Conservation (phyloP, 2,113 vertebrate genomes). For the Atrichornis clamosus region DNA sequence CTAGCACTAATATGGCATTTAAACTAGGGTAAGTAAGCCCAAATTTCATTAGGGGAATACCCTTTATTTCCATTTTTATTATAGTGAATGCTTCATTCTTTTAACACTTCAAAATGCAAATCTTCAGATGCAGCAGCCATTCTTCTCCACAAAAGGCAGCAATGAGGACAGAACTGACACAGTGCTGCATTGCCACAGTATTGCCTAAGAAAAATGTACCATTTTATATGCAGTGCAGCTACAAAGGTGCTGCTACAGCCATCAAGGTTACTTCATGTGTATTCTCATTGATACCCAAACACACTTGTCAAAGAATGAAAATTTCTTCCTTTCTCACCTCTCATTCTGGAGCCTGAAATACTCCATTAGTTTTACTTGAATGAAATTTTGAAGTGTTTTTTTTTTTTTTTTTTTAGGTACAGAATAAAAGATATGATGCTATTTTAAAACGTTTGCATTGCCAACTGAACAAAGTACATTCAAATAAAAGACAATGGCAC, state of each 20-base stretch:
- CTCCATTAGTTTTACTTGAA: neutral
- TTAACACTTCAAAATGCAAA: neutral
- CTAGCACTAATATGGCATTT: neutral
- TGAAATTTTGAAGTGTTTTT: neutral
- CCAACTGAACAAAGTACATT: conserved; percentile 73
- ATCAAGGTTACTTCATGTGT: neutral
- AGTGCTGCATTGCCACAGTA: neutral
- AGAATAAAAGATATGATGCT: conserved; percentile 76
- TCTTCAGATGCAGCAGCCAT: neutral
- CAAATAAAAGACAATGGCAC: conserved; percentile 68
- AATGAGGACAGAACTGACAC: neutral
- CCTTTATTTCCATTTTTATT: neutral
- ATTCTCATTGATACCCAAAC: neutral
- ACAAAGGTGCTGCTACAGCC: neutral
- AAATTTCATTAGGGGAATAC: neutral
- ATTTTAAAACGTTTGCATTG: conserved; percentile 77
- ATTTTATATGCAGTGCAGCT: neutral
- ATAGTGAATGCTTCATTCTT: neutral
- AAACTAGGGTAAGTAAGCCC: neutral
- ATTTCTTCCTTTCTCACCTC: neutral
- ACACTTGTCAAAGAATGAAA: neutral
- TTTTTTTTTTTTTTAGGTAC: conserved; percentile 64
- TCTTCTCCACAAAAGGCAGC: neutral
- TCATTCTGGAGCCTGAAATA: neutral
- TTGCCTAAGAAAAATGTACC: neutral